These are phyloP conservation scores for Drosophila setifemur DNA, from an alignment of 1,140 invertebrate genomes.

Conservation along the genomic window DNA sequence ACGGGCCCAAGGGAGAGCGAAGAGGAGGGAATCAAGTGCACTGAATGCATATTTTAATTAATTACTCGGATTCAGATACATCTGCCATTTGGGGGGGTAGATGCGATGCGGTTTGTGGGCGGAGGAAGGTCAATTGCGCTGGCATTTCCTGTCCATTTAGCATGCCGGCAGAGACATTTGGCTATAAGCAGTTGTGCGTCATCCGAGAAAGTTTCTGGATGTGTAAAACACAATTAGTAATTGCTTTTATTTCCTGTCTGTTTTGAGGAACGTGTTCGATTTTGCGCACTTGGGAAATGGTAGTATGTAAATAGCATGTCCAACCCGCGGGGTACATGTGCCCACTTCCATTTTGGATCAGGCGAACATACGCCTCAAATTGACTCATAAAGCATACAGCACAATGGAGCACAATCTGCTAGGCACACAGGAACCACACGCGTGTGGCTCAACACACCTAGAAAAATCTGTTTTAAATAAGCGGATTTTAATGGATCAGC, in stretches of 20 bases:
- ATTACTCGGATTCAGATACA: constrained; percentile 49
- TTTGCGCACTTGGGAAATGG: constrained; percentile 55
- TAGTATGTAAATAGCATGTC: constrained; percentile 60
- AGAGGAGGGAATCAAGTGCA: constrained; percentile 28
- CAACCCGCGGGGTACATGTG: constrained; percentile 51
- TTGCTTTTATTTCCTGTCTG: constrained; percentile 59
- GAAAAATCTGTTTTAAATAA: not conserved
- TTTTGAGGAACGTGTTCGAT: constrained; percentile 62
- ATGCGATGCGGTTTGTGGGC: too few species aligned
- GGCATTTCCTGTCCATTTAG: constrained; percentile 61
- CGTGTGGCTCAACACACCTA: not conserved
- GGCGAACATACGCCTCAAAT: constrained; percentile 47
- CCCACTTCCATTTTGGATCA: constrained; percentile 37
- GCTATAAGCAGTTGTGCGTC: constrained; percentile 18
- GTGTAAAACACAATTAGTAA: constrained; percentile 48
- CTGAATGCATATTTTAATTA: constrained; percentile 61
- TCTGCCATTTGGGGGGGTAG: not conserved
- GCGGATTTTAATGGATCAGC: too few species aligned
- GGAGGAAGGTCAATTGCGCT: constrained; percentile 48
- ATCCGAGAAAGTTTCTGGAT: constrained; percentile 34
- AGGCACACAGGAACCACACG: constrained; percentile 37
- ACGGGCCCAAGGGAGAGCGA: constrained; percentile 20
- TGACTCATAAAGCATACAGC: constrained; percentile 68
- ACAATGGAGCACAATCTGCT: constrained; percentile 36
- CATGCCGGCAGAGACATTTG: not conserved